Evolutionary conservation across 2,113 vertebrate species (phyloP), one percentile per base, ranked within the genome.

Genomic region (Equus quagga): DNA sequence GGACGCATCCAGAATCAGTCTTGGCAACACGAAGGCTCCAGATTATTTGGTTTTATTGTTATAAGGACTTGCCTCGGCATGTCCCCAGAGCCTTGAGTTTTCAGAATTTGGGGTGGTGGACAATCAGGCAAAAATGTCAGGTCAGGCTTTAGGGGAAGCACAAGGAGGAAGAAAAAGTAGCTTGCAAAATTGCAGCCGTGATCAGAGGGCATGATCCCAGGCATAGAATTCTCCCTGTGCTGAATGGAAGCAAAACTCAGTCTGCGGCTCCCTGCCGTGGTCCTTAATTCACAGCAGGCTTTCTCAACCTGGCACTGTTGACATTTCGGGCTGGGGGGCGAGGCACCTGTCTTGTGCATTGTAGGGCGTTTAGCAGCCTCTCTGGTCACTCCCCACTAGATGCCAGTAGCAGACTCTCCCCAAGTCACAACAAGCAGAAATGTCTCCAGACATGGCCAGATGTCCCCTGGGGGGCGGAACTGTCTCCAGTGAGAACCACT

Each of bases 271-370:
- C 21, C 79, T 62, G 28, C 33, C 2, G 23, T 5, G 67, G 33
- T 33, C 28, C 24, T 13, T 18, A 33, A 24, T 23, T 64, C 54
- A 41, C 14, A 64, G 36, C 17, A 3, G 28, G 21, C 15, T 33
- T 49, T 73, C 78, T 72, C 31, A 31, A 3, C 6, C 2, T 26
- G 4, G 14, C 21, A 51, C 44, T 8, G 18, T 3, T 4, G 88
- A 60, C 64, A 4, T 11, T 54, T n/a, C n/a, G 28, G 62, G 18
- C 36, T 2, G 1, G 19, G 24, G 3, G 1, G 0, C 2, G 2
- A 2, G 41, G 76, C n/a, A 3, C 21, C n/a, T 12, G 23, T 46
- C n/a, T 18, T 31, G 15, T 60, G 36, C 10, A 65, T 6, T 11
- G 12, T 1, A 49, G 64, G 70, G 18, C 8, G 5, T 5, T 21